Base-by-base conservation (phyloP, 2,888 invertebrate genomes). In the Flexamia atlantica region DNA sequence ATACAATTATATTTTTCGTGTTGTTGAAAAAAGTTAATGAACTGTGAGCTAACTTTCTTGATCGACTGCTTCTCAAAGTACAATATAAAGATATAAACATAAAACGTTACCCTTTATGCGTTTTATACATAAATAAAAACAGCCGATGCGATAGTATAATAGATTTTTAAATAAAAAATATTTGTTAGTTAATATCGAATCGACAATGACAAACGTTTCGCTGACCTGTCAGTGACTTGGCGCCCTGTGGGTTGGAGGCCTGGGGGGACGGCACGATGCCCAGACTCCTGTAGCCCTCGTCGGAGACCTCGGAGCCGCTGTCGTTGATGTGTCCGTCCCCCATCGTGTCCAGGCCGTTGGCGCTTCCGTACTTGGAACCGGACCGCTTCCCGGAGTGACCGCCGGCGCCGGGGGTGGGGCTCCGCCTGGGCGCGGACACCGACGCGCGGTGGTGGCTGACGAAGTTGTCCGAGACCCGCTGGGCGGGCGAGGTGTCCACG, bases 251-350 rank as follows among this genome's bases (percentile, higher is more conserved):
- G n/a, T 81, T 46, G 57, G 92, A 92, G 0, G 91, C 91, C 30
- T 92, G 88, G 68, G 90, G 88, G 81, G 92, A 90, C 85, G 93
- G 93, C 72, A 95, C 92, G 10, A 86, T 32, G 0, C 96, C 96
- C 88, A 96, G 90, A 89, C 96, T 96, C 88, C 96, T 93, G 90
- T 96, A 96, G 0, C 96, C 96, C 88, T 96, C 96, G 89, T 96
- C 96, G 32, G 96, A 96, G 17, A 96, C 95, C 89, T 96, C 96
- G 84, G 96, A 96, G 12, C 96, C 95, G 42, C 84, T 84, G 79
- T 84, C 84, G 68, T 84, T 84, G 40, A 87, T 96, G 95, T 82
- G 95, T 94, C 10, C 94, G 93, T 85, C 94, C 93, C 28, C 92
- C n/a, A 79, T 89, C 17, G 90, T 90, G 85, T 91, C 87, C 10